These are phyloP conservation scores for Darevskia nairensis DNA, from an alignment of 2,797 vertebrate species.

Conservation along the genomic window DNA sequence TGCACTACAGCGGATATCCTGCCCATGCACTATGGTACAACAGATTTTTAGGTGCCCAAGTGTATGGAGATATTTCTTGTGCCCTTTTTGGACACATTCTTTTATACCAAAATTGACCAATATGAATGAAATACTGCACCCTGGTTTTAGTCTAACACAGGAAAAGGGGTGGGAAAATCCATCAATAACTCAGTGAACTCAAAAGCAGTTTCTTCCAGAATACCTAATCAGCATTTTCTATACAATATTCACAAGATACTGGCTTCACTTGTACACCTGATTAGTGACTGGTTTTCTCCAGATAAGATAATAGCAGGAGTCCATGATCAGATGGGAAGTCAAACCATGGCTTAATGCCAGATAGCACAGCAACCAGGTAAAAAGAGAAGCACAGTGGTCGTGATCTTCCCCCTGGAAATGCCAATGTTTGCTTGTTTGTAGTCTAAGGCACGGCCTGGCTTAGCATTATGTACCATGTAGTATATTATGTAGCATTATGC, in stretches of 20 bases:
- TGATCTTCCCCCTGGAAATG: no score
- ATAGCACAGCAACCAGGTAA: no score
- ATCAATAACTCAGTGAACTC: background rate
- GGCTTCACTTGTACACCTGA: no score
- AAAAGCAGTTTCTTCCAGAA: background rate
- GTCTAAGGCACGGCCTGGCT: no score
- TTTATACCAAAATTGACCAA: background rate
- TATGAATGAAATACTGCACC: background rate
- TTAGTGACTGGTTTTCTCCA: no score
- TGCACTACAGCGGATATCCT: background rate
- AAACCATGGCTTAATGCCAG: no score
- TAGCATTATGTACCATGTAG: no score
- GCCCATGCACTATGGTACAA: background rate
- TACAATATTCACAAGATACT: constrained; percentile 7
- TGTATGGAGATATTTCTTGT: background rate
- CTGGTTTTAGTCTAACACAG: background rate
- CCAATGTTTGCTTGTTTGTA: no score
- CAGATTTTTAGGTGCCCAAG: background rate
- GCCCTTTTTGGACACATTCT: background rate
- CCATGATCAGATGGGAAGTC: no score
- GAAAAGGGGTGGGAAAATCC: background rate
- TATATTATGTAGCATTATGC: no score
- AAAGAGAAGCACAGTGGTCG: no score
- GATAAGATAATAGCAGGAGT: no score
- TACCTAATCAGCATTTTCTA: background rate